Percentiles rank a stretch among this genome's conserved stretches.
These are phyloP conservation scores for Hedya salicella DNA, from an alignment of 2,888 invertebrate species.

Conservation along the genomic window DNA sequence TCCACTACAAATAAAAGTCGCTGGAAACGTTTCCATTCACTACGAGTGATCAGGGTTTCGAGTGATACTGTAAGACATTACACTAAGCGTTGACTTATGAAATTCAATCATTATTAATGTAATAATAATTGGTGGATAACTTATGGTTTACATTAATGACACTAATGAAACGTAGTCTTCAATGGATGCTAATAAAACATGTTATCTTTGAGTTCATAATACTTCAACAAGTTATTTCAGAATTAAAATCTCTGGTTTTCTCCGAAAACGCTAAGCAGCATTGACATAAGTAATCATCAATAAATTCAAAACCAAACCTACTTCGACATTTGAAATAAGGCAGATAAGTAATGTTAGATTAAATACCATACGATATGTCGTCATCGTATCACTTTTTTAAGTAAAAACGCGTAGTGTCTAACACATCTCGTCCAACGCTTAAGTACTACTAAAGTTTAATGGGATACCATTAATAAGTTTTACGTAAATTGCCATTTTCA, in stretches of 20 bases:
- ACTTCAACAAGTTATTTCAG: not conserved
- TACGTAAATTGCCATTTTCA: conserved; percentile 84
- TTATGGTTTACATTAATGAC: conserved; percentile 3
- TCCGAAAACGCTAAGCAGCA: not conserved
- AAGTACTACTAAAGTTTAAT: conserved; percentile 71
- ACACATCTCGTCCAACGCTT: conserved; percentile 77
- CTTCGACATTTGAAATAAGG: conserved; percentile 22
- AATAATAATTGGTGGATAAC: conserved; percentile 36
- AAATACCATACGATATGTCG: conserved; percentile 68
- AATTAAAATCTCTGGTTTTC: not conserved
- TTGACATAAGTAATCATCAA: not conserved
- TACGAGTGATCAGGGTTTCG: conserved; percentile 14
- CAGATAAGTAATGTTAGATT: conserved; percentile 44
- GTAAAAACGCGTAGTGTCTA: conserved; percentile 75
- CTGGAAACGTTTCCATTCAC: conserved; percentile 10
- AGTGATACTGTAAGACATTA: conserved; percentile 24
- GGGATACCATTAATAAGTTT: conserved; percentile 77
- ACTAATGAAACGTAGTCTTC: conserved; percentile 22
- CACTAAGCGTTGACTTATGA: conserved; percentile 35
- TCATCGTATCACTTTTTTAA: conserved; percentile 69
- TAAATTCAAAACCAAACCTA: not conserved
- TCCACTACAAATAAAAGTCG: conserved; percentile 14
- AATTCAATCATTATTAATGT: conserved; percentile 43
- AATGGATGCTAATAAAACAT: not conserved
- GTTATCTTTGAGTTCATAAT: conserved; percentile 2